A percentile compares a stretch with the other conserved stretches of the same genome.
Conservation (phyloP, 2,113 vertebrate species). For the Elephantulus edwardii region DNA sequence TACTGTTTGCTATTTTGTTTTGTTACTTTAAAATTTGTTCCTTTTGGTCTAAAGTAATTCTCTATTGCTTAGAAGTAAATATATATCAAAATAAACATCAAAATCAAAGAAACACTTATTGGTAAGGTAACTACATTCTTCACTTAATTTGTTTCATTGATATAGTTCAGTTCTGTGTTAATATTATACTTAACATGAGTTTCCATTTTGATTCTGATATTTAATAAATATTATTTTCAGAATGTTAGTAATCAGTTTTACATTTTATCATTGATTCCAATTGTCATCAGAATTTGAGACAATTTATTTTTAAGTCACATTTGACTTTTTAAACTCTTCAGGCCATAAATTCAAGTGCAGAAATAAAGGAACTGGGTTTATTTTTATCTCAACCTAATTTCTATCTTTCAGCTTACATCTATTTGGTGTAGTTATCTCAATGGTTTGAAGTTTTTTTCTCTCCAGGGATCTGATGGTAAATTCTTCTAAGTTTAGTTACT, state of each 20-base stretch:
- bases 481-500: background rate
- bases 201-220: background rate
- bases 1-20: too few species aligned
- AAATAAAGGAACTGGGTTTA: constrained; percentile 4
- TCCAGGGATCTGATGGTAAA: too few species aligned
- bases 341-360: background rate
- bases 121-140: background rate
- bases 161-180: background rate
- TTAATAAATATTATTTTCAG: background rate
- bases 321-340: background rate
- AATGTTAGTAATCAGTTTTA: background rate
- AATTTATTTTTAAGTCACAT: background rate
- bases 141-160: background rate
- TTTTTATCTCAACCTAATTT: background rate
- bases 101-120: background rate
- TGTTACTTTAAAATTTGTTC: background rate
- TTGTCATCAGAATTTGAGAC: background rate
- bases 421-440: background rate
- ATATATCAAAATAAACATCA: background rate
- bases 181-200: background rate
- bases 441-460: too few species aligned
- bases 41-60: background rate
- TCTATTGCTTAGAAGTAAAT: background rate
- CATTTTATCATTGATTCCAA: background rate
- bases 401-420: background rate